Base-by-base conservation (phyloP, 2,888 invertebrate genomes). In the Drosophila sordidula region DNA sequence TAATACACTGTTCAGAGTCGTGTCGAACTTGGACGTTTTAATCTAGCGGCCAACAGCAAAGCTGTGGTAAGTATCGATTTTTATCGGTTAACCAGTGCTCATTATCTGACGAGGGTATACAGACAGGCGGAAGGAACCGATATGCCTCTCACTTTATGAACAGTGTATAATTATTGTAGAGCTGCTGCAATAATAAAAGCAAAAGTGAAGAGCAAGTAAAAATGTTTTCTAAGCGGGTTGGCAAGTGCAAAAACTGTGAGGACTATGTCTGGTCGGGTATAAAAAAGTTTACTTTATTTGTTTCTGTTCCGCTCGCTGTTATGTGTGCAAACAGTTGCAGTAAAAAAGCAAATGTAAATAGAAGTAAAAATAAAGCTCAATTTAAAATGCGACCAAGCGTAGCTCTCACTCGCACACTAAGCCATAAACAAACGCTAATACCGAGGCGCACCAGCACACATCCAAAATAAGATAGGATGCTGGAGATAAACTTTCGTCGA, bases 351-450 rank as follows among this genome's bases (percentile, higher is more conserved):
- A 73, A 83, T 80, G 83, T 87, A 83, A 82, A 82, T 82, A 86
- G 87, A 87, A 87, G 84, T 81, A 87, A 89, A 87, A 88, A 80
- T 70, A 77, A 70, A 72, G 78, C 87, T 77, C 83, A 90, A 90
- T 90, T 88, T 90, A 89, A 89, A 89, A 81, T 89, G 90, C 90
- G 73, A 76, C 80, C 71, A 87, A 85, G 86, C 88, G 71, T 83
- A 68, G 41, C 69, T 62, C 68, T 68, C 69, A 75, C 59, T 68
- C 71, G 71, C 52, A 66, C 68, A 61, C 73, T 52, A 64, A 58
- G 70, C 63, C 71, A 71, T 78, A 84, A 73, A 75, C 70, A 83
- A 87, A 73, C 70, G 71, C 82, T 80, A 76, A 75, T 88, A 87
- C 74, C 74, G 73, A 78, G 83, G 75, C 34, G 32, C 42, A 47